These are phyloP conservation scores for Limnephilus lunatus DNA, from an alignment of 2,888 invertebrate genomes.

Conservation along the genomic window DNA sequence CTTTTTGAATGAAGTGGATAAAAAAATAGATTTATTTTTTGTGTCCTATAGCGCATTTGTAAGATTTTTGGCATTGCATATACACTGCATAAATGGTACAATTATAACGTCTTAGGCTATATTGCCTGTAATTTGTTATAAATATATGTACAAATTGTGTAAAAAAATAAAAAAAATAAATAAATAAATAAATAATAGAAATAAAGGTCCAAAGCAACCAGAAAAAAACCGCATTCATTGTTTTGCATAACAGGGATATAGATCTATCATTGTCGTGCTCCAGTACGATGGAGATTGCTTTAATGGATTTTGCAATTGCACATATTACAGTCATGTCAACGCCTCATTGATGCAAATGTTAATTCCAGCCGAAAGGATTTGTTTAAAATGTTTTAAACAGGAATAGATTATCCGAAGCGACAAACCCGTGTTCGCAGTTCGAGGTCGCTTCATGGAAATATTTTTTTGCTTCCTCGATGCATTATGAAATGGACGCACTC, in stretches of 20 bases:
- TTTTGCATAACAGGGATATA: not conserved
- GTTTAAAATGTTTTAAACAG: slow-evolving; percentile 21
- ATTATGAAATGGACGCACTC: slow-evolving; percentile 60
- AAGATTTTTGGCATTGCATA: too few species aligned
- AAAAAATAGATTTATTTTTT: too few species aligned
- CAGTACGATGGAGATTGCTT: not conserved
- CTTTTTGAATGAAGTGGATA: too few species aligned
- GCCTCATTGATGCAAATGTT: slow-evolving; percentile 35
- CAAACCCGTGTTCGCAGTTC: slow-evolving; percentile 50
- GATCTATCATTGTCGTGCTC: not conserved
- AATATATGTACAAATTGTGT: too few species aligned
- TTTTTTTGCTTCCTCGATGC: slow-evolving; percentile 61
- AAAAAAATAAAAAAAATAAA: too few species aligned
- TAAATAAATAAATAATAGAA: too few species aligned
- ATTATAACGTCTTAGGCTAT: too few species aligned
- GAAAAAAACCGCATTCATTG: not conserved
- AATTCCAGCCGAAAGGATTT: slow-evolving; percentile 22
- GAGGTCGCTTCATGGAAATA: slow-evolving; percentile 56
- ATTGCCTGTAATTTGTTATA: too few species aligned
- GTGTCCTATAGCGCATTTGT: too few species aligned
- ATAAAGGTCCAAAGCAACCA: not conserved
- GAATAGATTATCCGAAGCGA: slow-evolving; percentile 39
- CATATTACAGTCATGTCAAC: slow-evolving; percentile 7
- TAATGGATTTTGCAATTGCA: slow-evolving; percentile 28
- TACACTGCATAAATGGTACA: too few species aligned